A percentile compares a stretch with the other conserved stretches of the same genome.
Conservation (phyloP, 2,888 invertebrate species). For the Dasypogon diadema region DNA sequence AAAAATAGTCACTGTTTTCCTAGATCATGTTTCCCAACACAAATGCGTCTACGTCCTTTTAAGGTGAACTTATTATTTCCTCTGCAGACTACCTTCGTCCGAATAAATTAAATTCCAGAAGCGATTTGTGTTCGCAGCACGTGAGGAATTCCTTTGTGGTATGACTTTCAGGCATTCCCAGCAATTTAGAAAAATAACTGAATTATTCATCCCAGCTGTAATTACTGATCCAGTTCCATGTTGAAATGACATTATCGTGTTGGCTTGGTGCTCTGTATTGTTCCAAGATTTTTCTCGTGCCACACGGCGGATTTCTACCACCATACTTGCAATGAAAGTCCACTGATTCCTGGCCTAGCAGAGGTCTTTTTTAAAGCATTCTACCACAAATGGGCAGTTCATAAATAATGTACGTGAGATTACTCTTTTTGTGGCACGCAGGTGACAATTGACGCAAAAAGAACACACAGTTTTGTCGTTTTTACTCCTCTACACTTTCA, state of each 20-base stretch:
- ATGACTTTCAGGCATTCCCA: slow-evolving; percentile 48
- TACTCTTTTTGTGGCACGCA: slow-evolving; percentile 30
- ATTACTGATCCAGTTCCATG: slow-evolving; percentile 54
- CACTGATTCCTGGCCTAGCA: not conserved
- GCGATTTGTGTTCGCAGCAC: slow-evolving; percentile 49
- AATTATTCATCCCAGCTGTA: slow-evolving; percentile 45
- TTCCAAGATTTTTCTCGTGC: slow-evolving; percentile 2
- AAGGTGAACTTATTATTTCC: slow-evolving; percentile 37
- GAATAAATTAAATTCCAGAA: slow-evolving; percentile 51
- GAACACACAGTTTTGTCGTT: slow-evolving; percentile 5
- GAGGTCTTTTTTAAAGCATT: slow-evolving; percentile 27
- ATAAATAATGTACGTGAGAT: slow-evolving; percentile 49
- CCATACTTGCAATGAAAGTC: not conserved
- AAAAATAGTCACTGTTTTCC: not conserved
- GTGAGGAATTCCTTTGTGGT: slow-evolving; percentile 52
- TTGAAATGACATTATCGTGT: slow-evolving; percentile 52
- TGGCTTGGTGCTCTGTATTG: slow-evolving; percentile 19
- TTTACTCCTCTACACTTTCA: not conserved
- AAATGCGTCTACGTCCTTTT: slow-evolving; percentile 9
- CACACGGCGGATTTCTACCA: slow-evolving; percentile 24
- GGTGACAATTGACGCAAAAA: slow-evolving; percentile 49
- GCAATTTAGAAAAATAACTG: slow-evolving; percentile 48
- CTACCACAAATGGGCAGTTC: slow-evolving; percentile 49
- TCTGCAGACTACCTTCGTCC: not conserved
- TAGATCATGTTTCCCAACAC: not conserved